Base-by-base conservation (phyloP, 2,888 invertebrate species). In the Lepeophtheirus nordmannii region DNA sequence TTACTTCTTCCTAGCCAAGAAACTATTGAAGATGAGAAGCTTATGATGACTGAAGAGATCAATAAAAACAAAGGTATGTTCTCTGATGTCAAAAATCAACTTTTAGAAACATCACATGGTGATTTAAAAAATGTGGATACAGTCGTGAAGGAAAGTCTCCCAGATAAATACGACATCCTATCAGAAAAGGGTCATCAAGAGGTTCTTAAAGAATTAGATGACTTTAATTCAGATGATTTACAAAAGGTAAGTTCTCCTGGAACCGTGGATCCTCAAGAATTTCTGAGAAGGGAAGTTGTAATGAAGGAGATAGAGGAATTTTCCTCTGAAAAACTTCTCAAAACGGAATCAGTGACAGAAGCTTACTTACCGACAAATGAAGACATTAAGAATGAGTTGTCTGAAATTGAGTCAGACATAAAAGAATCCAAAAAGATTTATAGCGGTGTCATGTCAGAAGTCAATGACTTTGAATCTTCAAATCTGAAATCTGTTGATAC, bases 81-180 rank as follows among this genome's bases (percentile, higher is more conserved):
- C 53, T 46, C 53, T n/a, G 53, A 46, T 17, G 53, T 46, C 53
- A 46, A 46, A 8, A 8, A 46, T n/a, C 53, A 46, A 46, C 14
- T 46, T 17, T 17, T 46, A 17, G 53, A 8, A n/a, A 8, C 17
- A 17, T 46, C 53, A 14, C 53, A 14, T n/a, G 17, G 8, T 14
- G 8, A 46, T 46, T 17, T 46, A 8, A 46, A 46, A 17, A 46
- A 46, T 46, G 53, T 46, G 8, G 17, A 46, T 17, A 46, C 53
- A 46, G 53, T 46, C 53, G 53, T 46, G 53, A 46, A 46, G 53
- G 53, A 46, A 17, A 46, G 8, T 46, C 53, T 46, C 53, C 53
- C 53, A 5, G 53, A 46, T 8, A 46, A 46, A 8, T 46, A 46
- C 8, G 53, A 46, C 53, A 46, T 46, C 53, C 53, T 46, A 8